These are phyloP conservation scores for Tinamus guttatus DNA, from an alignment of 2,113 vertebrate genomes.

Conservation along the genomic window DNA sequence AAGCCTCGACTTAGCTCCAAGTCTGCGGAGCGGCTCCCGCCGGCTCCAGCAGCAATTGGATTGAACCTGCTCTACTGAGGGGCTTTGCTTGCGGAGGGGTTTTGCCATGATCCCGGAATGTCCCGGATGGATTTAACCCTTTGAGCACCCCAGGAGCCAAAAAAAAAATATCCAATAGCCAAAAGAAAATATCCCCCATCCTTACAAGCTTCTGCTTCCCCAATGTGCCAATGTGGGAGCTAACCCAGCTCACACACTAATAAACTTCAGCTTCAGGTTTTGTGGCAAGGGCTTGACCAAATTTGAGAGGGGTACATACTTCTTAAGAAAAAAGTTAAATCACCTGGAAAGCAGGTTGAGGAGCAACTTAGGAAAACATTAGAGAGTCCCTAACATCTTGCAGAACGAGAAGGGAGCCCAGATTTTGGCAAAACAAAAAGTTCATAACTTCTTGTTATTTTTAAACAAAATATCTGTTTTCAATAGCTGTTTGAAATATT, in stretches of 20 bases:
- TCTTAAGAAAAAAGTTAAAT: background rate
- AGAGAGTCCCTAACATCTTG: background rate
- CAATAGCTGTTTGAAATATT: slow-evolving; percentile 27
- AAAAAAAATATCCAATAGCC: background rate
- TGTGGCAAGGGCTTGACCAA: background rate
- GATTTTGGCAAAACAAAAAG: background rate
- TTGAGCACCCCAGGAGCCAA: background rate
- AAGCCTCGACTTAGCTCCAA: slow-evolving; percentile 52
- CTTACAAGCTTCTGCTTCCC: background rate
- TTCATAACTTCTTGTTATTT: background rate
- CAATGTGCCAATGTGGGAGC: background rate
- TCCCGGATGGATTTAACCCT: background rate
- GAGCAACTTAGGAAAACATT: background rate
- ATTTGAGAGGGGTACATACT: background rate
- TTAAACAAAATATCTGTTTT: slow-evolving; percentile 21
- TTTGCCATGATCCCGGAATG: background rate
- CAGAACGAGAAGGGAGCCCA: background rate
- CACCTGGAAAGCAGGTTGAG: background rate
- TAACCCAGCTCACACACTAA: rapidly evolving
- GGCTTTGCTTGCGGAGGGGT: background rate
- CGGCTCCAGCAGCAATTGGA: background rate
- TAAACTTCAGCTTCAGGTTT: background rate
- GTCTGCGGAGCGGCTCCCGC: background rate
- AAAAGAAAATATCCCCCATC: background rate
- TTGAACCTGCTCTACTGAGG: background rate